Evolutionary conservation across 2,113 vertebrate genomes (phyloP).

Genomic region (Actinemys pallida): DNA sequence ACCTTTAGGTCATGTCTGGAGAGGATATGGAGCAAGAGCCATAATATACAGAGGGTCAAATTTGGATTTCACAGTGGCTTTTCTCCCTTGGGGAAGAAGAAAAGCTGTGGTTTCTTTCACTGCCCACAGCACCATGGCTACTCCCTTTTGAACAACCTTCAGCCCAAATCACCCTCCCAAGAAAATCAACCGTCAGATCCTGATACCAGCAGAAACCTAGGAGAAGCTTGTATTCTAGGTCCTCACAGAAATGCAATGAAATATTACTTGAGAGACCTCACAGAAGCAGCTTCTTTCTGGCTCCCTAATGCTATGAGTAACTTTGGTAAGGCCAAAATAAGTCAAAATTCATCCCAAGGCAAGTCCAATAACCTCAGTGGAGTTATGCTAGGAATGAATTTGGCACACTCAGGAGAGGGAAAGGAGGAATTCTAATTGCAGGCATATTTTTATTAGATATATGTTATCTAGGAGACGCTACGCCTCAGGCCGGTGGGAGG

Average conservation of each 20-base stretch:
- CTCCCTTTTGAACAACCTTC: not conserved
- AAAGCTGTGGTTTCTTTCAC: not conserved
- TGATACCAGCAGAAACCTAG: accelerated
- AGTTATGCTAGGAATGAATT: not conserved
- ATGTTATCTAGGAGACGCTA: not conserved
- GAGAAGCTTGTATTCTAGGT: not conserved
- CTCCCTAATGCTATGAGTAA: not conserved
- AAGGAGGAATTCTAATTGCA: not conserved
- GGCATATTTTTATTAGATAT: not conserved
- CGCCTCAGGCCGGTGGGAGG: not conserved
- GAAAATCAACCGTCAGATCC: not conserved
- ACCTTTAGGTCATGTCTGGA: not conserved
- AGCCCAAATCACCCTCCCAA: not conserved
- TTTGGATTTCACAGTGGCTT: not conserved
- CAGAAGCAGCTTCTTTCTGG: not conserved
- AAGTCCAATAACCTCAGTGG: not conserved
- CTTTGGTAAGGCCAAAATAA: not conserved
- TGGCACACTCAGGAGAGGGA: not conserved
- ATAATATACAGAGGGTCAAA: not conserved
- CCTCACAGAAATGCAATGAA: not conserved
- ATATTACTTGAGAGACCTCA: not conserved
- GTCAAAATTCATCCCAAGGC: not conserved
- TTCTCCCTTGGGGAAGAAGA: not conserved
- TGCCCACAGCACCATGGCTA: not conserved
- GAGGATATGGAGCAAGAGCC: not conserved